Base-by-base conservation (phyloP, 1,140 invertebrate species). In the Sinella curviseta region DNA sequence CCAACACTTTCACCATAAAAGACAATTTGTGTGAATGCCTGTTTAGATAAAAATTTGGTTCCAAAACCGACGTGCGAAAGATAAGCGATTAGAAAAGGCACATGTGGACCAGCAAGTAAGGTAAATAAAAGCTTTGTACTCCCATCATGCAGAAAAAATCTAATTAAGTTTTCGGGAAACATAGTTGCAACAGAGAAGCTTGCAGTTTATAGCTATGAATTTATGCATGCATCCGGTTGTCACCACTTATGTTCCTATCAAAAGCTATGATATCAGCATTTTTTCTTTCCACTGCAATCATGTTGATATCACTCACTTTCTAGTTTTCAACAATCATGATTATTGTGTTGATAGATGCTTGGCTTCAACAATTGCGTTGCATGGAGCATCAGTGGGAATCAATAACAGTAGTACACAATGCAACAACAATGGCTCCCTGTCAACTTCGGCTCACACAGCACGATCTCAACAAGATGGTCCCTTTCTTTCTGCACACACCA, bases 61-160 rank as follows among this genome's bases (percentile, higher is more conserved):
- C 86, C 97, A 98, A 87, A 98, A 98, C 87, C 89, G 96, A 70
- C 89, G 96, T 82, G 96, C 96, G 12, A 98, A 98, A 87, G 96
- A 98, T 85, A 98, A 98, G 87, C 89, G 96, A 73, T 95, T 98
- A 78, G 96, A 98, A 85, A 98, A 98, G 85, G 95, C 96, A 0
- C 95, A 97, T 77, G 88, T 96, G 33, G 96, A 98, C 88, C 95
- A 97, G 84, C 95, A 97, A 81, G 95, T 95, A 86, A 93, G 96
- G 96, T 96, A 88, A 54, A 24, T 54, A 76, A n/a, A 74, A 3
- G 39, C 39, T 12, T 48, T 48, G 39, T 8, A 8, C 8, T n/a
- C n/a, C n/a, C 12, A 14, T 54, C 12, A 54, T 54, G 48, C n/a
- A n/a, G 48, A 54, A 54, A 54, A 54, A 54, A 54, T n/a, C 48